phyloP scores from a whole-genome alignment of 2,888 invertebrate species.

The Himalopsyche japonica region DNA sequence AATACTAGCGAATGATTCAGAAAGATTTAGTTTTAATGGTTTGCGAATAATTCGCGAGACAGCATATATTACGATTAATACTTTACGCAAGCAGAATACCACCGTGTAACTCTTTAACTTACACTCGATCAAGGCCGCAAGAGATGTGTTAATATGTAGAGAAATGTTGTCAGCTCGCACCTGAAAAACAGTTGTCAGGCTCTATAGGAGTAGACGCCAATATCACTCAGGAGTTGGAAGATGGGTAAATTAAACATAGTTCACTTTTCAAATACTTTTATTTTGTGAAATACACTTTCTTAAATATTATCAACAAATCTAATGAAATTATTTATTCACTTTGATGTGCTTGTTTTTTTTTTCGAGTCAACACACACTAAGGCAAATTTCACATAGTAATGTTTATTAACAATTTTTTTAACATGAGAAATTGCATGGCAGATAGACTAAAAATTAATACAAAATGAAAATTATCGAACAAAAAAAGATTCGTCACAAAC shows the following conservation, averaged over 20 bases:
- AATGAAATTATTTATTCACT: conserved; percentile 19
- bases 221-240: not conserved
- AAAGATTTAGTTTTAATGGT: too few relatives aligned
- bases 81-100: too few relatives aligned
- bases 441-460: not conserved
- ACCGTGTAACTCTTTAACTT: too few relatives aligned
- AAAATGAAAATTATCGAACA: not conserved
- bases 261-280: conserved; percentile 7
- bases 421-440: conserved; percentile 8
- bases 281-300: conserved; percentile 31
- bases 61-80: too few relatives aligned
- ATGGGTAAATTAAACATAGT: not conserved
- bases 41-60: too few relatives aligned
- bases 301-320: conserved; percentile 32
- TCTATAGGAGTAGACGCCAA: too few relatives aligned
- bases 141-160: too few relatives aligned
- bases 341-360: conserved; percentile 8
- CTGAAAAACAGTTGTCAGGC: too few relatives aligned
- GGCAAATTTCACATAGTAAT: conserved; percentile 19
- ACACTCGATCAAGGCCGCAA: too few relatives aligned
- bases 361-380: conserved; percentile 20
- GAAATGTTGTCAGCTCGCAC: too few relatives aligned
- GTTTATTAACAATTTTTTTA: conserved; percentile 20
- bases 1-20: too few relatives aligned
- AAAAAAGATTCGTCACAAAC: conserved; percentile 14